Percentiles rank a stretch among this genome's conserved stretches.
phyloP scores from a whole-genome alignment of 2,113 vertebrate genomes.

The Salminus brasiliensis region DNA sequence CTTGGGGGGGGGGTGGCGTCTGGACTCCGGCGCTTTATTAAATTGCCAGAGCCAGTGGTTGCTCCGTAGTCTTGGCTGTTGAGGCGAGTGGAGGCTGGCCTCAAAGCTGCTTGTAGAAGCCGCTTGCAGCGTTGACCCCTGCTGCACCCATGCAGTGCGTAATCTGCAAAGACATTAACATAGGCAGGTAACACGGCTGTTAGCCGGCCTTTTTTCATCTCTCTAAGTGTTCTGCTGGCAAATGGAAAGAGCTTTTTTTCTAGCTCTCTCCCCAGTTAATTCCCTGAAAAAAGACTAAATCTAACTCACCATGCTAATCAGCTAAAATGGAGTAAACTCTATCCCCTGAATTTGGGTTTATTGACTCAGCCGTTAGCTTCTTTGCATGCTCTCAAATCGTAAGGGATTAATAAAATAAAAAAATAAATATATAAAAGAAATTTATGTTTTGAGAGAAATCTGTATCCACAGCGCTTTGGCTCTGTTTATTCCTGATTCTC shows the following conservation, averaged over 20 bases:
- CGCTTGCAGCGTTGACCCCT: conserved; percentile 65
- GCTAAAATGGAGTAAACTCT: conserved; percentile 51
- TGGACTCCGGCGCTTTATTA: conserved; percentile 58
- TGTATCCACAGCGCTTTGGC: not conserved
- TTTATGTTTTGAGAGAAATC: not conserved
- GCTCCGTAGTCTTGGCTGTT: conserved; percentile 66
- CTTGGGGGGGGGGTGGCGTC: conserved; percentile 50
- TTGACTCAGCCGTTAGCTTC: conserved; percentile 50
- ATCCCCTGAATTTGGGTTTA: conserved; percentile 47
- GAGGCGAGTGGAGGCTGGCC: conserved; percentile 40
- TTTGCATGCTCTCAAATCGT: conserved; percentile 51
- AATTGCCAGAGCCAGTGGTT: conserved; percentile 59
- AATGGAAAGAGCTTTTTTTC: conserved; percentile 53
- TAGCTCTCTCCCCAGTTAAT: conserved; percentile 26
- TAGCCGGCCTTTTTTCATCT: conserved; percentile 58
- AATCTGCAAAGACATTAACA: conserved; percentile 70
- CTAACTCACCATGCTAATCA: conserved; percentile 43
- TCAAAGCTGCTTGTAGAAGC: conserved; percentile 61
- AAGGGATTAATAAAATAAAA: conserved; percentile 23
- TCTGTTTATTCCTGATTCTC: not conserved
- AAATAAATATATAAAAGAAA: not conserved
- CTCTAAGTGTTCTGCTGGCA: conserved; percentile 66
- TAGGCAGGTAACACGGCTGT: conserved; percentile 56
- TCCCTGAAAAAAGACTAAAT: conserved; percentile 60
- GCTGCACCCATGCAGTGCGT: conserved; percentile 57